Conservation (phyloP, 2,797 vertebrate species). For the Thaleichthys pacificus region DNA sequence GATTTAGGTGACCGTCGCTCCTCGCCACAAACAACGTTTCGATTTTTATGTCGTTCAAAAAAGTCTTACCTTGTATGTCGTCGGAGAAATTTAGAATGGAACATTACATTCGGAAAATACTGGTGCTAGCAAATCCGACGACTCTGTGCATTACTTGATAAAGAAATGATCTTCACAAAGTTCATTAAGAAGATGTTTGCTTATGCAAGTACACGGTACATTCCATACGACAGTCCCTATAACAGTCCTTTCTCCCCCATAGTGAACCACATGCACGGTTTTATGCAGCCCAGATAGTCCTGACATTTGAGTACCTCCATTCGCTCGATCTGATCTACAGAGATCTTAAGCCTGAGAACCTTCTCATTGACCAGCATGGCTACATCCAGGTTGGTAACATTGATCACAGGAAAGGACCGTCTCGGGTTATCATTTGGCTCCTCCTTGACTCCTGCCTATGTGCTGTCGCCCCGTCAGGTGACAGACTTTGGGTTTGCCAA, state of each 20-base stretch:
- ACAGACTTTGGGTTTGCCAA: slow-evolving; percentile 94
- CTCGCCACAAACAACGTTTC: neutral
- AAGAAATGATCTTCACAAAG: too few relatives aligned
- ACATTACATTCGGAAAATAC: too few relatives aligned
- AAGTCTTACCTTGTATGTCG: neutral
- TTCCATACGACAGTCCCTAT: neutral
- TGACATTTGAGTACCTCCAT: slow-evolving; percentile 99
- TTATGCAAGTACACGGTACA: too few relatives aligned
- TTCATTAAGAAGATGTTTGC: neutral
- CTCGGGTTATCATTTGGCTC: neutral
- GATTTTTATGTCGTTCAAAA: neutral
- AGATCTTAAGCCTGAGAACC: slow-evolving; percentile 99
- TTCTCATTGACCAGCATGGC: slow-evolving; percentile 98
- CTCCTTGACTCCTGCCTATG: neutral
- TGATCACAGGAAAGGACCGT: neutral
- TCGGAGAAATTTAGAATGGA: too few relatives aligned
- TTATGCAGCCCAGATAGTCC: slow-evolving; percentile 98
- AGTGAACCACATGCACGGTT: slow-evolving; percentile 98
- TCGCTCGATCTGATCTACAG: slow-evolving; percentile 99
- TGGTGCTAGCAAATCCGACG: too few relatives aligned
- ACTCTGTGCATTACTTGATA: too few relatives aligned
- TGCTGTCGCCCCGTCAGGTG: slow-evolving; percentile 60
- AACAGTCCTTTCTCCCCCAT: slow-evolving; percentile 24
- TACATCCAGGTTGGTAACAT: slow-evolving; percentile 91
- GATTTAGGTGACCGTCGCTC: slow-evolving; percentile 86